Base-by-base conservation (phyloP, 2,113 vertebrate species). In the Tychaedon coryphoeus region DNA sequence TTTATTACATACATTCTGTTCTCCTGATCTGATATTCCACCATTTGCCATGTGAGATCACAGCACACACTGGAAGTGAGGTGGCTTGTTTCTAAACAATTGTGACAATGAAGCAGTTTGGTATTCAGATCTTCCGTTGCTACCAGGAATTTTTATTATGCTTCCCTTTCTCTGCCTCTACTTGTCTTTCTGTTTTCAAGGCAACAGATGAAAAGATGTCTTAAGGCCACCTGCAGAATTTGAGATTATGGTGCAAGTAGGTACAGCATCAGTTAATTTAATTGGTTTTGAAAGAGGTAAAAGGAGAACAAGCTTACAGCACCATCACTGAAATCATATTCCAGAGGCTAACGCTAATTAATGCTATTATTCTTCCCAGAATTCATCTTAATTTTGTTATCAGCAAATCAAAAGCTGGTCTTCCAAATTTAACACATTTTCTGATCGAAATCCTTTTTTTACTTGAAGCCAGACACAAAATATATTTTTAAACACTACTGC, bases 211-310 rank as follows among this genome's bases (percentile, higher is more conserved):
- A 88, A 92, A 83, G 64, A 80, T 53, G 45, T 93, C 85, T 94
- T 60, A 61, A 90, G 78, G 88, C 72, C 72, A 75, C 86, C 20
- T 90, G 75, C 75, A 80, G 36, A 93, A 93, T 92, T 83, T 88
- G 69, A 80, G 86, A 88, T 95, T 94, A 75, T 36, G 47, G 12
- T 56, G 43, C 62, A 93, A 92, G 36, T 80, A 94, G 67, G 69
- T 90, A 6, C 3, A 8, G 28, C 45, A 58, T 28, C n/a, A 84
- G 61, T 75, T 88, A 90, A 96, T 95, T 95, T 90, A 86, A 96
- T 96, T 90, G 83, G 14, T 74, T 95, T 88, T 81, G 51, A 95
- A 93, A 88, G 28, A 94, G 64, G 88, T 90, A 80, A 88, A 74
- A 93, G 12, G 36, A 74, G 90, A 96, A 81, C 24, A 74, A 80